phyloP scores from a whole-genome alignment of 2,113 vertebrate species.

The Pedetes capensis region DNA sequence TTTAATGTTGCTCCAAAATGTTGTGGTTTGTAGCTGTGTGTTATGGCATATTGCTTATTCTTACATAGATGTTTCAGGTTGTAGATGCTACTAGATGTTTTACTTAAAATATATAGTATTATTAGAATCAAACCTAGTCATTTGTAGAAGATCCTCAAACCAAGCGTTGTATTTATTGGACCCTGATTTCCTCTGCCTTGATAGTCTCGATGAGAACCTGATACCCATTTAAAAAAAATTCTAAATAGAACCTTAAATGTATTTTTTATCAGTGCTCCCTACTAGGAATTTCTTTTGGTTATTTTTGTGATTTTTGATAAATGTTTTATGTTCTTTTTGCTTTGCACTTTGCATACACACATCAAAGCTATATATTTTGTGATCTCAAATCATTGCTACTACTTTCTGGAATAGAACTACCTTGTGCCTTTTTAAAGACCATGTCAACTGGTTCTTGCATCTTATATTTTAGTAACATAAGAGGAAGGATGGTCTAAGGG shows the following conservation, averaged over 20 bases:
- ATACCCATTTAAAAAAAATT: neutral
- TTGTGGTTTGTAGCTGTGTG: neutral
- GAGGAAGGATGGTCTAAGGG: neutral
- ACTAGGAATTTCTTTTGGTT: neutral
- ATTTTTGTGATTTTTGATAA: slow-evolving; percentile 19
- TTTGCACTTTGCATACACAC: neutral
- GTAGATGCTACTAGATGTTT: neutral
- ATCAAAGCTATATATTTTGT: neutral
- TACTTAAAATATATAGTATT: neutral
- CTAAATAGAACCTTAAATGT: neutral
- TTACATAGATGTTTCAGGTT: neutral
- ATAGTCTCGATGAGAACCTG: neutral
- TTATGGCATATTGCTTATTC: neutral
- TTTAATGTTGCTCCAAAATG: neutral
- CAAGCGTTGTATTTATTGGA: neutral
- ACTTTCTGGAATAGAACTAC: neutral
- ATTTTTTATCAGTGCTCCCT: neutral
- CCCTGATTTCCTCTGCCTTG: slow-evolving; percentile 3
- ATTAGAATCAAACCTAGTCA: neutral
- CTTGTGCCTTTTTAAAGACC: neutral
- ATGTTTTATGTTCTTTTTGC: neutral
- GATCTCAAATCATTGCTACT: neutral
- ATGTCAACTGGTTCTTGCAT: neutral
- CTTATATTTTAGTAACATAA: slow-evolving; percentile 39
- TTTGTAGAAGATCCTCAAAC: neutral